phyloP scores from a whole-genome alignment of 2,797 vertebrate genomes.

The Eulemur coronatus region DNA sequence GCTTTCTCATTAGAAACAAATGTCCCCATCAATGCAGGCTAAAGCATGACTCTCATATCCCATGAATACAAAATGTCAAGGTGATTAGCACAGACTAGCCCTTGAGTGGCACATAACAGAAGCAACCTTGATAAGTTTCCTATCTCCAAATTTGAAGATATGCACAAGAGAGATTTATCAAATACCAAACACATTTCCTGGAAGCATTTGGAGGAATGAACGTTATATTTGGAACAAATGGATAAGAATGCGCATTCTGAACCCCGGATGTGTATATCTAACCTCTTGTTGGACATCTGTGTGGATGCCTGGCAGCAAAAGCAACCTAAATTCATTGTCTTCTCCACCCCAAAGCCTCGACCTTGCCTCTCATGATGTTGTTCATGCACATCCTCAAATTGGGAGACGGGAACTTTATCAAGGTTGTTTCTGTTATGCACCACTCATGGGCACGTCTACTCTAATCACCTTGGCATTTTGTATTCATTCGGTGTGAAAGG shows the following conservation, averaged over 20 bases:
- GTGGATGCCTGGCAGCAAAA: background rate
- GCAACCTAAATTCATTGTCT: background rate
- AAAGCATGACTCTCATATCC: slow-evolving; percentile 32
- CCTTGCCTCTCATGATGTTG: background rate
- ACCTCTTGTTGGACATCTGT: background rate
- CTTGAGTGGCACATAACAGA: background rate
- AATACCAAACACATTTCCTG: background rate
- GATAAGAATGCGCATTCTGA: background rate
- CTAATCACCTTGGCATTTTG: slow-evolving; percentile 67
- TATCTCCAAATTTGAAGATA: slow-evolving; percentile 40
- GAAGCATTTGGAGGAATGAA: background rate
- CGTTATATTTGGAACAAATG: background rate
- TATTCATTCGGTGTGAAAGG: slow-evolving; percentile 42
- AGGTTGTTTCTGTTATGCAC: slow-evolving; percentile 14
- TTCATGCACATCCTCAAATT: background rate
- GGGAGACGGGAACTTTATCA: slow-evolving; percentile 50
- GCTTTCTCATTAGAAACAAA: slow-evolving; percentile 70
- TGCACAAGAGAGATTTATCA: slow-evolving; percentile 28
- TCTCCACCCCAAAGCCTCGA: background rate
- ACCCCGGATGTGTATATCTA: background rate
- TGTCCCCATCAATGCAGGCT: slow-evolving; percentile 42
- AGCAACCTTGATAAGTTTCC: slow-evolving; percentile 53
- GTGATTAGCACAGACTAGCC: slow-evolving; percentile 55
- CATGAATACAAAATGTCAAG: slow-evolving; percentile 64
- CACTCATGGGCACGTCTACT: background rate